A percentile compares a stretch with the other conserved stretches of the same genome.
Conservation (phyloP, 2,888 invertebrate species). For the Drosophila robusta region DNA sequence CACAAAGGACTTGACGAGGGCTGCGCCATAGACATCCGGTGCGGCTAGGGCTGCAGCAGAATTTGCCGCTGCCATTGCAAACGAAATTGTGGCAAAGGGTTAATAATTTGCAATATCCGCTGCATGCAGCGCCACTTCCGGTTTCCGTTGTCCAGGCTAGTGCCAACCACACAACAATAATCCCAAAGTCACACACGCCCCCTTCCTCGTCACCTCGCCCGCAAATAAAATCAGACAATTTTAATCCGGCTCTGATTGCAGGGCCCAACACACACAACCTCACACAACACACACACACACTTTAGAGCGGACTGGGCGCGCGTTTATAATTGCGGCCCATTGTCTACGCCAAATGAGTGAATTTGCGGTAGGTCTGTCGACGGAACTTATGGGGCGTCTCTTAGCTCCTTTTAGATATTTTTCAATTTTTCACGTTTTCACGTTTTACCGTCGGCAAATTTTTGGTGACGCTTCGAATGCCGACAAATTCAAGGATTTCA, state of each 20-base stretch:
- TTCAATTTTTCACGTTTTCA: conserved; percentile 30
- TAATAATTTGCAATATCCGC: conserved; percentile 82
- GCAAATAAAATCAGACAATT: conserved; percentile 40
- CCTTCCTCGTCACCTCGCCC: not conserved
- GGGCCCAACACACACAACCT: not conserved
- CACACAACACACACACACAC: conserved; percentile 11
- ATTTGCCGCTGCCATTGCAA: conserved; percentile 33
- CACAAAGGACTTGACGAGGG: conserved; percentile 35
- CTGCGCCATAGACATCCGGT: conserved; percentile 30
- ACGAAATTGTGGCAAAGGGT: conserved; percentile 67
- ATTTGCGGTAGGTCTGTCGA: conserved; percentile 70
- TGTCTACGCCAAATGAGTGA: conserved; percentile 70
- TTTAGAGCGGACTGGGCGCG: conserved; percentile 14
- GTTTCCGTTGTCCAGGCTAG: conserved; percentile 63
- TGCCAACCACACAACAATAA: conserved; percentile 39
- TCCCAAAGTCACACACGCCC: conserved; percentile 30
- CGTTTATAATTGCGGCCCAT: conserved; percentile 68
- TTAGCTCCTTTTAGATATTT: conserved; percentile 30
- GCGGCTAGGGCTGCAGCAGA: conserved; percentile 13
- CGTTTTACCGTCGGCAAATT: conserved; percentile 42
- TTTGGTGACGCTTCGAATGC: conserved; percentile 5
- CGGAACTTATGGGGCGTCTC: conserved; percentile 9
- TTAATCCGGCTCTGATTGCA: conserved; percentile 26
- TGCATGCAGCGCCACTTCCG: conserved; percentile 69
- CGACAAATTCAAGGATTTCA: conserved; percentile 25